A percentile compares a stretch with the other conserved stretches of the same genome.
Conservation (phyloP, 1,140 invertebrate genomes). For the Atta colombica region DNA sequence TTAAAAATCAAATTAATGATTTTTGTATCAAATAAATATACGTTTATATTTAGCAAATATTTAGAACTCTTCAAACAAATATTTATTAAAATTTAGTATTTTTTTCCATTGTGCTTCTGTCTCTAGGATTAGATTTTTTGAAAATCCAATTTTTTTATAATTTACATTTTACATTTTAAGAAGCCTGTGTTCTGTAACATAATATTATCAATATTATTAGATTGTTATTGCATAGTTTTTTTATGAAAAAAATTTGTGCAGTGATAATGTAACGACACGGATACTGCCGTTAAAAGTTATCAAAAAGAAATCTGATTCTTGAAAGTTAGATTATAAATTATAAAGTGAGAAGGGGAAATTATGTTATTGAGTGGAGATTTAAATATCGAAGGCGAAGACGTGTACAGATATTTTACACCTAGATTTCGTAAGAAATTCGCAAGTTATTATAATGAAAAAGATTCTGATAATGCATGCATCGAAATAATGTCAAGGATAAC, state of each 20-base stretch:
- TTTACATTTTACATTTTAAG: background rate
- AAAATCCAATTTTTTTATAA: background rate
- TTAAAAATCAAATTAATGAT: no score
- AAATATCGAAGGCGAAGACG: constrained; percentile 33
- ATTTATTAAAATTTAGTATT: no score
- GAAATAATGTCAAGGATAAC: constrained; percentile 85
- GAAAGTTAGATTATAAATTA: no score
- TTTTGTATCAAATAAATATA: no score
- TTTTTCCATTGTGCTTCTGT: background rate
- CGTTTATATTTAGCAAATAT: no score
- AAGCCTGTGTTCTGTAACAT: no score
- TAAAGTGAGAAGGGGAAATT: background rate
- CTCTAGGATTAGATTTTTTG: background rate
- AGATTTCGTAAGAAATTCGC: constrained; percentile 78
- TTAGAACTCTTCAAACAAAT: no score
- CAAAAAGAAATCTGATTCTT: background rate
- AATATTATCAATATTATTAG: no score
- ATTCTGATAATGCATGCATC: constrained; percentile 78
- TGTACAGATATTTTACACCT: background rate
- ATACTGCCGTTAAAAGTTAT: no score
- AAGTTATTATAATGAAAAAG: constrained; percentile 70
- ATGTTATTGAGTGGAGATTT: constrained; percentile 30
- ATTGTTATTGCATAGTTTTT: no score
- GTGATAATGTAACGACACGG: no score
- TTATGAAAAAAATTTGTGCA: no score